These are phyloP conservation scores for Xiphydria camelus DNA, from an alignment of 2,888 invertebrate genomes.

Conservation along the genomic window DNA sequence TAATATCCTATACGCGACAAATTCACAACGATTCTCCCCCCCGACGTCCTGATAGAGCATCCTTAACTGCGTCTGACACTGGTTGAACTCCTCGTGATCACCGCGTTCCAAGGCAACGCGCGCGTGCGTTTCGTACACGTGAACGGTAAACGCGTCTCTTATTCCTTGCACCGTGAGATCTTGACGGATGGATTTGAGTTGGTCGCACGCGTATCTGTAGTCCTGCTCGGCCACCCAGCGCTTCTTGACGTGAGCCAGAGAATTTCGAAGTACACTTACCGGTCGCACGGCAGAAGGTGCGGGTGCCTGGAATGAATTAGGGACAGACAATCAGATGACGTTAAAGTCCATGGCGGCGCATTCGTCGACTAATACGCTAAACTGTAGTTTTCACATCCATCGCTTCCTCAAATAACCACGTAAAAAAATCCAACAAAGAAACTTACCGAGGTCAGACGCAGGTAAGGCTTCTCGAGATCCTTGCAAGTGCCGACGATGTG, in stretches of 20 bases:
- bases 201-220: slow-evolving; percentile 97
- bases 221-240: slow-evolving; percentile 90
- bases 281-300: slow-evolving; percentile 91
- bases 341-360: not conserved
- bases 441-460: slow-evolving; percentile 79
- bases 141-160: slow-evolving; percentile 91
- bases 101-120: slow-evolving; percentile 96
- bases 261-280: slow-evolving; percentile 78
- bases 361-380: not conserved
- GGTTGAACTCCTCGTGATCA: slow-evolving; percentile 99
- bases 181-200: slow-evolving; percentile 97
- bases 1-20: slow-evolving; percentile 93
- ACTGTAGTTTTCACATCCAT: not conserved
- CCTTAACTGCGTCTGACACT: slow-evolving; percentile 98
- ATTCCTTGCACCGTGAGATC: slow-evolving; percentile 99
- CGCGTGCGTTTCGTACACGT: slow-evolving; percentile 98
- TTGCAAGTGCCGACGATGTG: slow-evolving; percentile 94
- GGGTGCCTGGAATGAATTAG: slow-evolving; percentile 82
- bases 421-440: slow-evolving; percentile 4
- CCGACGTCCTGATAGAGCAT: slow-evolving; percentile 87
- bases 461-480: slow-evolving; percentile 94
- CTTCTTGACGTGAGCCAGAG: slow-evolving; percentile 87
- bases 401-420: not conserved
- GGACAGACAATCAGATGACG: too few species aligned
- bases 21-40: slow-evolving; percentile 81